Percentiles rank a stretch among this genome's conserved stretches.
phyloP scores from a whole-genome alignment of 1,140 invertebrate species.

The Drosophila sucinea region DNA sequence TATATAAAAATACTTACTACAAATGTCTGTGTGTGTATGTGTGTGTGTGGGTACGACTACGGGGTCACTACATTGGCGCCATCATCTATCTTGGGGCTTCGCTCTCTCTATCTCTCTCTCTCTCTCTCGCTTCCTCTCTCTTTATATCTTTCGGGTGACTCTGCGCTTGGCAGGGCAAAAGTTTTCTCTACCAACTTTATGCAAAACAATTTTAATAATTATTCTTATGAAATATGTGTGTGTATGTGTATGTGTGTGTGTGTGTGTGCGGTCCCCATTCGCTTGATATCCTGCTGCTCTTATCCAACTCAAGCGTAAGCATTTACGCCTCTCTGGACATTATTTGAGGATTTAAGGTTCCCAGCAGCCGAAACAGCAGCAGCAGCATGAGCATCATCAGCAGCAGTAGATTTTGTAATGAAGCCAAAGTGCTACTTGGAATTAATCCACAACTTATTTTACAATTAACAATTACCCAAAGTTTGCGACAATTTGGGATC shows the following conservation, averaged over 20 bases:
- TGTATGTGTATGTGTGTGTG: slow-evolving; percentile 27
- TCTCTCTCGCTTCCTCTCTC: not conserved
- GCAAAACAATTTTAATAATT: slow-evolving; percentile 79
- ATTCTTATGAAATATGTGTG: slow-evolving; percentile 73
- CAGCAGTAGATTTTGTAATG: slow-evolving; percentile 42
- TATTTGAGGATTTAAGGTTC: slow-evolving; percentile 62
- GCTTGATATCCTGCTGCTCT: slow-evolving; percentile 6
- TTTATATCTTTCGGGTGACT: slow-evolving; percentile 4
- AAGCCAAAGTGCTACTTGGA: slow-evolving; percentile 61
- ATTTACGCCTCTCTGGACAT: slow-evolving; percentile 45
- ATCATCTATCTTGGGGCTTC: not conserved
- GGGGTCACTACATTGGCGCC: slow-evolving; percentile 34
- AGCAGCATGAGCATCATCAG: slow-evolving; percentile 18
- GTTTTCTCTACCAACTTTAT: slow-evolving; percentile 58
- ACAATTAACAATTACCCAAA: slow-evolving; percentile 57
- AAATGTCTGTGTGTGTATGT: slow-evolving; percentile 15
- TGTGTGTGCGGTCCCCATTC: slow-evolving; percentile 26
- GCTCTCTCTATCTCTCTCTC: not conserved
- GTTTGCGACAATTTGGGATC: slow-evolving; percentile 36
- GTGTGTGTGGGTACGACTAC: not conserved
- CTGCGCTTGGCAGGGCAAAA: slow-evolving; percentile 29
- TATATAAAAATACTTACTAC: not conserved
- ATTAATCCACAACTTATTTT: slow-evolving; percentile 59
- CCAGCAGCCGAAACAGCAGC: not conserved
- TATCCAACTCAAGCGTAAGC: slow-evolving; percentile 21